These are phyloP conservation scores for Oscheius sp. DNA, from an alignment of 2,888 invertebrate species.

Conservation along the genomic window DNA sequence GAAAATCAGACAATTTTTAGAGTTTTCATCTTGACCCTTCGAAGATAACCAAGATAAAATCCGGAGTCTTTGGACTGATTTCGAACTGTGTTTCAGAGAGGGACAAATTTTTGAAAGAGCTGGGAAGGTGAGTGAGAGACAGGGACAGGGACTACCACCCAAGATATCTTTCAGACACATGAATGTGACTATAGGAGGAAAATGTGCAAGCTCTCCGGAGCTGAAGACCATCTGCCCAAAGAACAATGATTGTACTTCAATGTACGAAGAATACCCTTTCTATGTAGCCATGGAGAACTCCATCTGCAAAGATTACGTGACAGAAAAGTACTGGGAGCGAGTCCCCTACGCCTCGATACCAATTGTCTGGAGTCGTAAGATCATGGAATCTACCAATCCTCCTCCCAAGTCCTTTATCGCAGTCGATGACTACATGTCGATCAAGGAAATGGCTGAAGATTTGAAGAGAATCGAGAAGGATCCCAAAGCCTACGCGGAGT, in stretches of 20 bases:
- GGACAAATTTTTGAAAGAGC: conserved; percentile 57
- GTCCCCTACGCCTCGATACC: conserved; percentile 60
- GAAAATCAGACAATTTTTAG: conserved; percentile 22
- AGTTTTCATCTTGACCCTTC: conserved; percentile 50
- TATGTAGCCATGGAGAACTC: conserved; percentile 69
- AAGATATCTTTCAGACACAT: conserved; percentile 55
- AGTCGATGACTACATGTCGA: conserved; percentile 66
- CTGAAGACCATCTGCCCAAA: conserved; percentile 53
- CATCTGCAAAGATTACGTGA: conserved; percentile 69
- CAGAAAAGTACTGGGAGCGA: conserved; percentile 68
- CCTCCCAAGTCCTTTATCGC: conserved; percentile 69
- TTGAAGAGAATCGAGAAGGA: conserved; percentile 50
- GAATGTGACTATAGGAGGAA: conserved; percentile 65
- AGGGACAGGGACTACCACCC: not conserved
- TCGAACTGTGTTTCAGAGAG: conserved; percentile 68
- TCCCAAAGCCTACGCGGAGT: conserved; percentile 62
- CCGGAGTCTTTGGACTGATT: conserved; percentile 67
- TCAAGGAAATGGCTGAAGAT: conserved; percentile 65
- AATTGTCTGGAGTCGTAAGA: conserved; percentile 64
- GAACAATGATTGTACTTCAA: conserved; percentile 42
- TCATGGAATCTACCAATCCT: conserved; percentile 54
- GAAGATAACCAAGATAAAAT: conserved; percentile 55
- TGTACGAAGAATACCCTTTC: conserved; percentile 66
- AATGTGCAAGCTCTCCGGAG: conserved; percentile 53
- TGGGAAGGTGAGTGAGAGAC: conserved; percentile 54